Evolutionary conservation across 2,113 vertebrate species (phyloP).

Genomic region (Girardinichthys multiradiatus): DNA sequence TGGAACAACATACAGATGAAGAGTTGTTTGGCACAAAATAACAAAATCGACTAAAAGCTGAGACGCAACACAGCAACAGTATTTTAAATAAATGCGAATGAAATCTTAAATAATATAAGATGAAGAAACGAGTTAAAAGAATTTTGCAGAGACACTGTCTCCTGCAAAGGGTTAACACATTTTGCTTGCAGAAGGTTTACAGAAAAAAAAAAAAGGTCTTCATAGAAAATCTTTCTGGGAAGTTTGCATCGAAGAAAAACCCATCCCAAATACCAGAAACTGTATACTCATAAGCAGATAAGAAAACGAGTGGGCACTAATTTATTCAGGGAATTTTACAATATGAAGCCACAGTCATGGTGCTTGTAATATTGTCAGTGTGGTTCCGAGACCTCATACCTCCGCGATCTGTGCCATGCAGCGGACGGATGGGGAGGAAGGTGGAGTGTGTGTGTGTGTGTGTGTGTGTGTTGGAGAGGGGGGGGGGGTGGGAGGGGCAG

Average conservation of each 20-base stretch:
- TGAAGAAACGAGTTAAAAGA: not conserved
- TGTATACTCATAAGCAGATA: conserved; percentile 53
- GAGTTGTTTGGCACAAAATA: no score
- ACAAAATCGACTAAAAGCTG: no score
- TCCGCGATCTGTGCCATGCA: conserved; percentile 21
- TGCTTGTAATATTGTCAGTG: conserved; percentile 44
- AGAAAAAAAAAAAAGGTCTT: not conserved
- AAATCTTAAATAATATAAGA: not conserved
- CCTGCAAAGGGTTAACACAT: conserved; percentile 16
- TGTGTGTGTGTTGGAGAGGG: no score
- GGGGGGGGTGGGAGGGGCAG: conserved; percentile 18
- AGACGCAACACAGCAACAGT: no score
- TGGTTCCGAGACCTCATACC: conserved; percentile 29
- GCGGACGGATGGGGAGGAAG: not conserved
- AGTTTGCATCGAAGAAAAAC: conserved; percentile 56
- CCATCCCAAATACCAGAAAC: conserved; percentile 65
- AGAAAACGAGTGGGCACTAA: conserved; percentile 69
- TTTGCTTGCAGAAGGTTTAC: not conserved
- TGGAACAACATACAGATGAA: no score
- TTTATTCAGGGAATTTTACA: conserved; percentile 76
- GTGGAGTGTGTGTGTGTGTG: no score
- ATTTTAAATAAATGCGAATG: no score
- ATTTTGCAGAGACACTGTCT: not conserved
- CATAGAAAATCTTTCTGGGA: conserved; percentile 54
- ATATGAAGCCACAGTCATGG: conserved; percentile 40